Evolutionary conservation across 1,140 invertebrate genomes (phyloP).

Genomic region (Caerostris darwini): DNA sequence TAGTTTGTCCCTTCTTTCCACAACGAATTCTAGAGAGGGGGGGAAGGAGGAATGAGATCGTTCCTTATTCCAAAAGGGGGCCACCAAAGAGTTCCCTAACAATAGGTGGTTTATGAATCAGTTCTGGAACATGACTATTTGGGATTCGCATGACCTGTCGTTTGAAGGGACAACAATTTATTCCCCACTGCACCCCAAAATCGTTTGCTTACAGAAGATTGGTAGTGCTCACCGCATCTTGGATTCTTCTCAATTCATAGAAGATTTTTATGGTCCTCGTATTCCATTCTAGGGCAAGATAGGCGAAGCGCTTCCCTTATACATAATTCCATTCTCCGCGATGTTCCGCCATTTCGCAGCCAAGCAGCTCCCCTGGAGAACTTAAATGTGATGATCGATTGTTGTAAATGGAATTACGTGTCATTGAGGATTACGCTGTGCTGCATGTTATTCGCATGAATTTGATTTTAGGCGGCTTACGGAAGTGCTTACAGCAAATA

Average conservation of each 20-base stretch:
- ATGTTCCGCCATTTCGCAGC: conserved; percentile 58
- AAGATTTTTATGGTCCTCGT: conserved; percentile 70
- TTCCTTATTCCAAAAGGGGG: neutral
- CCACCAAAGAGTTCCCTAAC: conserved; percentile 15
- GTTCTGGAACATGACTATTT: conserved; percentile 65
- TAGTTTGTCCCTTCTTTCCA: conserved; percentile 54
- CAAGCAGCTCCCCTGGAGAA: neutral
- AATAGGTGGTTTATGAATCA: conserved; percentile 72
- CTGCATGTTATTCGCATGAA: conserved; percentile 51
- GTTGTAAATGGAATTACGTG: conserved; percentile 56
- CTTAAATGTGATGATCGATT: conserved; percentile 52
- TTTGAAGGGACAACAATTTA: neutral
- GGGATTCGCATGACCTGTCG: conserved; percentile 68
- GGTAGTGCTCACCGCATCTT: too few species aligned
- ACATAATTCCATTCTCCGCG: conserved; percentile 60
- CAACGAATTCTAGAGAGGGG: neutral
- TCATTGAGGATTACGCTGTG: conserved; percentile 59
- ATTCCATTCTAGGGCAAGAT: conserved; percentile 18
- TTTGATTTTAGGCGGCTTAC: conserved; percentile 13
- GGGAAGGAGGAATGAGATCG: neutral
- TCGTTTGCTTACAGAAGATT: neutral
- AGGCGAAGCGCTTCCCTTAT: conserved; percentile 52
- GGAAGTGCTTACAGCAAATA: conserved; percentile 43
- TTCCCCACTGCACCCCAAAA: neutral
- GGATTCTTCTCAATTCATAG: neutral